Conservation (phyloP, 2,797 vertebrate species). For the Psittacula echo region DNA sequence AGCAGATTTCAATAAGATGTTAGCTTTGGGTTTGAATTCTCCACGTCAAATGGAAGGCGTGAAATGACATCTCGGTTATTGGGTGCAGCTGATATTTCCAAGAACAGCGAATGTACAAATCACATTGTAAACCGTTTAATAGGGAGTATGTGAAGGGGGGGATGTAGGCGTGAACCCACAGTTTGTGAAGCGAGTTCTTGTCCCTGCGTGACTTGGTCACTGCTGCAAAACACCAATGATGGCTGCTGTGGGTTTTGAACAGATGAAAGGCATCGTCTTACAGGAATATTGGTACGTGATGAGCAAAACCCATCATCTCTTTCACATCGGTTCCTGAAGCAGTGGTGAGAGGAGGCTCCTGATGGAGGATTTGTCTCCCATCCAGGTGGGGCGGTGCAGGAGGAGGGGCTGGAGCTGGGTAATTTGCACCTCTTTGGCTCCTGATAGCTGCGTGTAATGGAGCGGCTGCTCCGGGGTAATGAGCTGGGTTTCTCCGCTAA, state of each 20-base stretch:
- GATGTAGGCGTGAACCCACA: background rate
- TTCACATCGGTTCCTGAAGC: background rate
- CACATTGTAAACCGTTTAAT: background rate
- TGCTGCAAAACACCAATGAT: rapidly evolving
- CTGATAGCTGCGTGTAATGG: background rate
- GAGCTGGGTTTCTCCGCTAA: background rate
- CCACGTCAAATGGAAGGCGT: background rate
- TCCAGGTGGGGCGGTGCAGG: background rate
- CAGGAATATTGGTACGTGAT: rapidly evolving
- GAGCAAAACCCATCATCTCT: background rate
- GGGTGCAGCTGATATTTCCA: background rate
- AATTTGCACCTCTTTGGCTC: background rate
- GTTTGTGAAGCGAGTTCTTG: background rate
- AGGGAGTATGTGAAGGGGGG: background rate
- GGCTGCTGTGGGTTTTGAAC: background rate
- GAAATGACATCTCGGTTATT: slow-evolving; percentile 5
- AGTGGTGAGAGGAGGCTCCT: background rate
- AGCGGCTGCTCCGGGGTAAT: background rate
- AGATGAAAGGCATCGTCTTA: background rate
- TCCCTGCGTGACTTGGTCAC: background rate
- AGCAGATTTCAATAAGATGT: background rate
- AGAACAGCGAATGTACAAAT: background rate
- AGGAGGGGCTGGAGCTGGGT: background rate
- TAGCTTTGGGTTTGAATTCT: slow-evolving; percentile 43
- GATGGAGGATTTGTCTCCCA: background rate